phyloP scores from a whole-genome alignment of 2,797 vertebrate species.

The Astyanax mexicanus region DNA sequence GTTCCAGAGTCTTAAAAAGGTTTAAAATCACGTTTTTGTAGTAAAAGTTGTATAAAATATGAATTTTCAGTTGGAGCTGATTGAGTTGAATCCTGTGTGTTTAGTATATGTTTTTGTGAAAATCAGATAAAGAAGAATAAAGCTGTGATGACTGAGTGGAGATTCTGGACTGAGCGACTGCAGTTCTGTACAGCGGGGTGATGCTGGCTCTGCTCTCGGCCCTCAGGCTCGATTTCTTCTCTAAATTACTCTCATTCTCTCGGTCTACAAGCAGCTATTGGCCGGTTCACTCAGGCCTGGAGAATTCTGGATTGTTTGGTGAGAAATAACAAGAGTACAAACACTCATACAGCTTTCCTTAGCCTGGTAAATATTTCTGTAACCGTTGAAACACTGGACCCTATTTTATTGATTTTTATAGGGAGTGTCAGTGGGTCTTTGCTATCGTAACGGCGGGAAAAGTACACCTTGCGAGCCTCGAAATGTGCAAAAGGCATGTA shows the following conservation, averaged over 20 bases:
- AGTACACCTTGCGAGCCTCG: too few relatives aligned
- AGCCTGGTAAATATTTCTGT: too few relatives aligned
- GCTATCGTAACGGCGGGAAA: too few relatives aligned
- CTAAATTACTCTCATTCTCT: constrained; percentile 3
- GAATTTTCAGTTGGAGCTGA: too few relatives aligned
- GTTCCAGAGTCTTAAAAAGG: too few relatives aligned
- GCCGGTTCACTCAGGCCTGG: constrained; percentile 12
- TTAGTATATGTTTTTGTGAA: background rate
- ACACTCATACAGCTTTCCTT: background rate
- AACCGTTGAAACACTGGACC: too few relatives aligned
- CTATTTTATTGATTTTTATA: too few relatives aligned
- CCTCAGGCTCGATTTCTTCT: constrained; percentile 12
- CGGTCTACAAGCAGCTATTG: background rate
- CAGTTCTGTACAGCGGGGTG: background rate
- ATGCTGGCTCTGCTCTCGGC: constrained; percentile 5
- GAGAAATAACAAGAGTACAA: background rate
- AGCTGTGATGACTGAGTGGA: background rate
- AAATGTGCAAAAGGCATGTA: too few relatives aligned
- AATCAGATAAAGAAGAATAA: background rate
- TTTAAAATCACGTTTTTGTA: too few relatives aligned
- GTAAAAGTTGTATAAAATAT: too few relatives aligned
- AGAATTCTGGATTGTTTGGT: background rate
- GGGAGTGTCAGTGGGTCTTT: too few relatives aligned
- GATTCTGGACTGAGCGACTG: background rate
- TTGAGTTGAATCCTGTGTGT: background rate